Percentiles rank a stretch among this genome's conserved stretches.
phyloP scores from a whole-genome alignment of 2,888 invertebrate species.

The Corbicula japonica region DNA sequence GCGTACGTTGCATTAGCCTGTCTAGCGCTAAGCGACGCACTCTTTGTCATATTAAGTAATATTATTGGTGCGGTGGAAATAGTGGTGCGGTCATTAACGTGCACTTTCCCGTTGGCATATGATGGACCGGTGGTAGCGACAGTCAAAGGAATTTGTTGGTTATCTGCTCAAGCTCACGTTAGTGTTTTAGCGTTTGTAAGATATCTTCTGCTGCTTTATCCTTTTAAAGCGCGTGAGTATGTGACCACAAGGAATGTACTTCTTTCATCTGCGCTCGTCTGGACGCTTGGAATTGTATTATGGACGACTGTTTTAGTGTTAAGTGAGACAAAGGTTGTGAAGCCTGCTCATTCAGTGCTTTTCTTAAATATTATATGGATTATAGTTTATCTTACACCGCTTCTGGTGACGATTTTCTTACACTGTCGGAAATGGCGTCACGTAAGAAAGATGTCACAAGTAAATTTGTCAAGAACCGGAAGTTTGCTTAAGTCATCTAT shows the following conservation, averaged over 20 bases:
- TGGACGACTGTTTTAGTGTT: not conserved
- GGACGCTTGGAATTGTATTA: not conserved
- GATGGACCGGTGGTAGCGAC: not conserved
- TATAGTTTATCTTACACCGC: constrained; percentile 1
- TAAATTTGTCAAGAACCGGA: not conserved
- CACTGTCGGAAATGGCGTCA: not conserved
- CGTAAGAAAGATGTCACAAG: not conserved
- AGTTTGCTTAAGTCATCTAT: not conserved
- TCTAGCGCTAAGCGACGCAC: not conserved
- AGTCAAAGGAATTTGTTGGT: not conserved
- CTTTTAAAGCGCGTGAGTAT: not conserved
- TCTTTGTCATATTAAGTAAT: not conserved
- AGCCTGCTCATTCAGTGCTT: not conserved
- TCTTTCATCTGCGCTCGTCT: not conserved
- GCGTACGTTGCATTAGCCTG: not conserved
- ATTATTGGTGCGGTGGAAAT: not conserved
- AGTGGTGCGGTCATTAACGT: not conserved
- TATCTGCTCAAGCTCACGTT: not conserved
- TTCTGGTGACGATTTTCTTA: not conserved
- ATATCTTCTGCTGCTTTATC: not conserved
- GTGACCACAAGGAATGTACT: not conserved
- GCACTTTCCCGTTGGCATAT: not conserved
- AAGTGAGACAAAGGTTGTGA: not conserved
- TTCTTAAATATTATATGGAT: not conserved
- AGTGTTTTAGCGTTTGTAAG: not conserved